phyloP scores from a whole-genome alignment of 2,888 invertebrate species.

The Aspidapion aeneum region DNA sequence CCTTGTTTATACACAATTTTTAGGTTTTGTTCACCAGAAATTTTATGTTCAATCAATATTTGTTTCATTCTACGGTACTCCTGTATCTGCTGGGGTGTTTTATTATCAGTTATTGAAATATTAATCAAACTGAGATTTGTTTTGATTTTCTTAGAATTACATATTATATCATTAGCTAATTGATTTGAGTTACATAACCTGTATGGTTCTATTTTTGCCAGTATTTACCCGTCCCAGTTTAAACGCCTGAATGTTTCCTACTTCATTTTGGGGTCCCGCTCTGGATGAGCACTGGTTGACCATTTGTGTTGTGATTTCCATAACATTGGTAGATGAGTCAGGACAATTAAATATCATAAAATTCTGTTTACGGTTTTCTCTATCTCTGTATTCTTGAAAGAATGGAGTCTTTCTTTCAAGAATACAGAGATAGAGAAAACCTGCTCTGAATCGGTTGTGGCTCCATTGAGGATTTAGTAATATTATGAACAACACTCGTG shows the following conservation, averaged over 20 bases:
- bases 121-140: not conserved
- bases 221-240: not conserved
- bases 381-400: not conserved
- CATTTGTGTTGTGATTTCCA: not conserved
- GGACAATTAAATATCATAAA: not conserved
- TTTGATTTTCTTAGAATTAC: not conserved
- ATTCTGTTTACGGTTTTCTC: not conserved
- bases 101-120: not conserved
- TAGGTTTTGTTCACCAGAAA: not conserved
- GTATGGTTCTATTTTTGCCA: not conserved
- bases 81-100: not conserved
- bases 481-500: no score
- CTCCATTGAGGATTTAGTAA: no score
- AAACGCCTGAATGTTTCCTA: not conserved
- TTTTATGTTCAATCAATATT: not conserved
- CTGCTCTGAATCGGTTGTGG: no score
- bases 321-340: not conserved
- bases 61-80: not conserved
- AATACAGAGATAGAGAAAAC: no score
- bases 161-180: not conserved
- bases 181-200: not conserved
- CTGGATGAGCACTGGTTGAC: not conserved
- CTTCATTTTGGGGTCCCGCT: not conserved
- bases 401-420: no score
- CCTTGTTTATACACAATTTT: not conserved